Conservation (phyloP, 2,888 invertebrate genomes). For the Netelia melanura region DNA sequence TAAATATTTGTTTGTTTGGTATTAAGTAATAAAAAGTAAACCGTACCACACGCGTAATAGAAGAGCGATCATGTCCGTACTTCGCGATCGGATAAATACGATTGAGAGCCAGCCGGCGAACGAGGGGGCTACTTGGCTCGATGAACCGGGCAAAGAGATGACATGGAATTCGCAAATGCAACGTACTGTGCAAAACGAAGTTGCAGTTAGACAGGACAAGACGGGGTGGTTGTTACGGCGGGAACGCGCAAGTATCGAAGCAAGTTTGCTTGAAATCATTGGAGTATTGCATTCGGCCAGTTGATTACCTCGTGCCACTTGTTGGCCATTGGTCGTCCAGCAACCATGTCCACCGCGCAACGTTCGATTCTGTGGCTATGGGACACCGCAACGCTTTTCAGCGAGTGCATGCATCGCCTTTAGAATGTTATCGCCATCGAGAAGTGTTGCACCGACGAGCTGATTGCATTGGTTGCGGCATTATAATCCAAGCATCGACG, state of each 20-base stretch:
- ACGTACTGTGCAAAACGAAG: slow-evolving; percentile 27
- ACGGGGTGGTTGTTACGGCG: not conserved
- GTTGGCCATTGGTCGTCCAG: slow-evolving; percentile 80
- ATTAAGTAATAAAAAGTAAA: not conserved
- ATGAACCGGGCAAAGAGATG: slow-evolving; percentile 72
- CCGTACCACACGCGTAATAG: slow-evolving; percentile 80
- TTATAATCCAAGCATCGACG: slow-evolving; percentile 10
- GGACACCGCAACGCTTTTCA: slow-evolving; percentile 33
- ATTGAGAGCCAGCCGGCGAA: slow-evolving; percentile 69
- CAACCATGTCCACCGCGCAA: slow-evolving; percentile 60
- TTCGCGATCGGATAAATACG: slow-evolving; percentile 75
- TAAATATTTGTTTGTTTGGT: not conserved
- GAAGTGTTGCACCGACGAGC: slow-evolving; percentile 18
- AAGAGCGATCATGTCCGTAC: slow-evolving; percentile 78
- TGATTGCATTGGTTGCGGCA: slow-evolving; percentile 35
- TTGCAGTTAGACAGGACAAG: not conserved
- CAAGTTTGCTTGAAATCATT: slow-evolving; percentile 72
- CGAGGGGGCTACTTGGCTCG: slow-evolving; percentile 54
- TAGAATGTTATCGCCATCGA: slow-evolving; percentile 37
- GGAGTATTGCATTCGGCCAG: slow-evolving; percentile 81
- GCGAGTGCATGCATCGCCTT: slow-evolving; percentile 31
- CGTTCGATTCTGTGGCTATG: slow-evolving; percentile 22
- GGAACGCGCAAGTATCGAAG: slow-evolving; percentile 24
- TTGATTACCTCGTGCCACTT: slow-evolving; percentile 84
- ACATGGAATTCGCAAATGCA: slow-evolving; percentile 77